Base-by-base conservation (phyloP, 2,888 invertebrate genomes). In the Ormyrus labotus region DNA sequence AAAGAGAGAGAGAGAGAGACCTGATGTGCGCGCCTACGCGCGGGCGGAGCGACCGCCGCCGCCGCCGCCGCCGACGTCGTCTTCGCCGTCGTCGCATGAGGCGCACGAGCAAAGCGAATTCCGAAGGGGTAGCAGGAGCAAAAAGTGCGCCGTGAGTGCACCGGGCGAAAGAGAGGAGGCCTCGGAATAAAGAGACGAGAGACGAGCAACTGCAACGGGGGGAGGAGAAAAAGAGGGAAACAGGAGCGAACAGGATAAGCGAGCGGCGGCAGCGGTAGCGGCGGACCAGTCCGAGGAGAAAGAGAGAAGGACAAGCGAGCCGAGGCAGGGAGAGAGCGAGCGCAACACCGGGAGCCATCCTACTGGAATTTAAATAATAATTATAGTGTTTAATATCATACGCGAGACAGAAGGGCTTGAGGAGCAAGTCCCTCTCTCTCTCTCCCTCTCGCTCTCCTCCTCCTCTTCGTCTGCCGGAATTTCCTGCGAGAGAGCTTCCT, bases 281-380 rank as follows among this genome's bases (percentile, higher is more conserved):
- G 11, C 47, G 47, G 77, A 78, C 70, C 76, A 77, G 68, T 47
- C 60, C 61, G 63, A 69, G 70, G 50, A 73, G 58, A 67, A 63
- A 57, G 45, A 53, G 64, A 57, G 64, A 55, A 79, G 55, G 50
- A 63, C 65, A 79, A 57, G 34, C 34, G 4, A 4, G 34, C 34
- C 34, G 34, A 34, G 34, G 4, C 70, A 13, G 80, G 81, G 60
- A 6, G 82, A 78, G 83, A 83, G 85, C 85, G 85, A 55, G 61
- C 75, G 86, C 89, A 90, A 90, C 87, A 90, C 90, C 89, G 88
- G 90, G 88, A 90, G 90, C 90, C 88, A 88, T 89, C 89, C 88
- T 88, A 88, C 89, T 89, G 89, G 89, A 90, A 90, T 90, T 90
- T 90, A 89, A 90, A 90, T 90, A 89, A 90, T 89, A 88, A 89